Percentiles rank a stretch among this genome's conserved stretches.
Conservation (phyloP, 1,140 invertebrate genomes). For the Halictus rubicundus region DNA sequence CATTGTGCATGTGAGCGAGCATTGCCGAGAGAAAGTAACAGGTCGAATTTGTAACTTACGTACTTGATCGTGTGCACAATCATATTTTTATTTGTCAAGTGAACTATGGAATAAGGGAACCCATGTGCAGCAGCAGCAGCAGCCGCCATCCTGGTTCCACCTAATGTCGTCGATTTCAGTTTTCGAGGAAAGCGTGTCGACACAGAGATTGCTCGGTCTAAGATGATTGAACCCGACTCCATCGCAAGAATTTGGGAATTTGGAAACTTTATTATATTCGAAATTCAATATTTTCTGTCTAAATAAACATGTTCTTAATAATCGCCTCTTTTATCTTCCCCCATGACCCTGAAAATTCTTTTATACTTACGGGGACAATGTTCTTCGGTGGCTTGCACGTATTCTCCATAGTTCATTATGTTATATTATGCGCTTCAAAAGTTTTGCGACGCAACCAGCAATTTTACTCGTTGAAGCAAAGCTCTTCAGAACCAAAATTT, state of each 20-base stretch:
- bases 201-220: constrained; percentile 34
- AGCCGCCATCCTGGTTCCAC: neutral
- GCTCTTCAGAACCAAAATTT: too few species aligned
- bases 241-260: constrained; percentile 41
- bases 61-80: constrained; percentile 59
- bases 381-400: too few species aligned
- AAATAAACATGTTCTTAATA: constrained; percentile 47
- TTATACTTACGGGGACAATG: too few species aligned
- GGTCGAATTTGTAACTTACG: constrained; percentile 48
- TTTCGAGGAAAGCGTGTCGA: neutral
- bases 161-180: neutral
- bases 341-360: too few species aligned
- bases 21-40: constrained; percentile 29
- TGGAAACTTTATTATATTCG: constrained; percentile 47
- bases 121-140: too few species aligned
- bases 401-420: too few species aligned
- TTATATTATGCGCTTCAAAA: too few species aligned
- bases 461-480: too few species aligned
- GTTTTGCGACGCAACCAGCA: too few species aligned
- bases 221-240: constrained; percentile 13
- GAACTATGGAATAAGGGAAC: neutral
- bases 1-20: constrained; percentile 36
- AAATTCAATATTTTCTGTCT: constrained; percentile 49
- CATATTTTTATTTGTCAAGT: constrained; percentile 51
- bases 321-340: neutral